Conservation (phyloP, 2,113 vertebrate genomes). For the Carassius carassius region DNA sequence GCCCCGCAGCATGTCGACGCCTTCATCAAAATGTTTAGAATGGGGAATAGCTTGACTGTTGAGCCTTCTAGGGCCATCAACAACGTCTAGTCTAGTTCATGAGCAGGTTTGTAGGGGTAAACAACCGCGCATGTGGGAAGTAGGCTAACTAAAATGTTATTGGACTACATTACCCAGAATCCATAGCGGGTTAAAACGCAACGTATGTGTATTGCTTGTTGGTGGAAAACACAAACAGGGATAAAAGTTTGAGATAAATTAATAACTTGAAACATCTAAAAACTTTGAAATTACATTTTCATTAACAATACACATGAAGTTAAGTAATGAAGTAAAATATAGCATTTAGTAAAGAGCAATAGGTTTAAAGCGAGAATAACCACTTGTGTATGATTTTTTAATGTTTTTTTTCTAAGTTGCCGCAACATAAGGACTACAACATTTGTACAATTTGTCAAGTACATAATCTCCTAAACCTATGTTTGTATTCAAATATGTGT, state of each 20-base stretch:
- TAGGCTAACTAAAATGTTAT: background rate
- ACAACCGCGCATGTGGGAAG: constrained; percentile 11
- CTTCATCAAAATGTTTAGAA: background rate
- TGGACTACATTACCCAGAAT: constrained; percentile 53
- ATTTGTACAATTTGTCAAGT: background rate
- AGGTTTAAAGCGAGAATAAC: no score
- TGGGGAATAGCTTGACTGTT: background rate
- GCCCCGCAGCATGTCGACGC: constrained; percentile 74
- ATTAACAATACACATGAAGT: no score
- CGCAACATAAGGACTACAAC: background rate
- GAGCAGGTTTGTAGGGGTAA: constrained; percentile 25
- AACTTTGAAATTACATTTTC: no score
- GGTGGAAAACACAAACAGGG: no score
- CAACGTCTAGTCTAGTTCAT: background rate
- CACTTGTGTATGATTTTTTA: no score
- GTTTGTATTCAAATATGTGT: background rate
- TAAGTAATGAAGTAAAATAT: no score
- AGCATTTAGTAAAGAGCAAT: no score
- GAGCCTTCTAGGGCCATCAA: background rate
- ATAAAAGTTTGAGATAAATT: background rate
- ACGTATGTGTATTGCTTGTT: background rate
- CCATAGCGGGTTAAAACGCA: background rate
- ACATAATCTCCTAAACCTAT: background rate
- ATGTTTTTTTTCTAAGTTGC: no score
- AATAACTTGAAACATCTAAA: no score